phyloP scores from a whole-genome alignment of 2,113 vertebrate genomes.

The Dendropsophus ebraccatus region DNA sequence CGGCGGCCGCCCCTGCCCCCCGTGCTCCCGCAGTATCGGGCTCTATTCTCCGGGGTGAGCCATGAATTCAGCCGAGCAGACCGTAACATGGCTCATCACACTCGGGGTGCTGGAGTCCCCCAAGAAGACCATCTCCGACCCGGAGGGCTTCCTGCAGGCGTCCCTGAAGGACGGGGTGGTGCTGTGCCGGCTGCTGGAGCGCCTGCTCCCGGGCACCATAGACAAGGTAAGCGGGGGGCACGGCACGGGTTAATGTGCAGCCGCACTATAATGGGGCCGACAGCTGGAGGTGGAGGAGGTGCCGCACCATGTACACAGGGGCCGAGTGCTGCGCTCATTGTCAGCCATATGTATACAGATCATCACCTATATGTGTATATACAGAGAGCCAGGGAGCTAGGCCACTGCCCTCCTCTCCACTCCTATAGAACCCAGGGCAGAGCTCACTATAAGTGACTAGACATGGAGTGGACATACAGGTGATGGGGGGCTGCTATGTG shows the following conservation, averaged over 20 bases:
- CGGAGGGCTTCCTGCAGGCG: conserved; percentile 89
- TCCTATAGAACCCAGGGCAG: no score
- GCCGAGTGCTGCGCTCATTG: conserved; percentile 19
- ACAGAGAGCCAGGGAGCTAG: neutral
- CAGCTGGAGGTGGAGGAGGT: conserved; percentile 43
- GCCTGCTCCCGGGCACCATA: conserved; percentile 89
- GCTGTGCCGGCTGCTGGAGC: conserved; percentile 89
- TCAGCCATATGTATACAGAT: neutral
- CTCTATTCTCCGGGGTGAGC: conserved; percentile 68
- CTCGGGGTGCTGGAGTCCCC: conserved; percentile 94
- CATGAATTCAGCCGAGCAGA: conserved; percentile 96
- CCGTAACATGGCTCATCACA: conserved; percentile 95
- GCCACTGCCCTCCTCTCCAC: neutral
- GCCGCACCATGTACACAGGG: neutral
- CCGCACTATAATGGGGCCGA: conserved; percentile 13
- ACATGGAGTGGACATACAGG: no score
- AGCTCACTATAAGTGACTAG: no score
- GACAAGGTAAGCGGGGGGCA: conserved; percentile 80
- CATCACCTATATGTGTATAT: neutral
- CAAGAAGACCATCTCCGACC: conserved; percentile 93
- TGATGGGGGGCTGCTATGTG: no score
- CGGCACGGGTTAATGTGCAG: conserved; percentile 27
- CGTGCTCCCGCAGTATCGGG: conserved; percentile 61
- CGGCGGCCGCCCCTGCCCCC: neutral
- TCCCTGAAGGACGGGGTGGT: conserved; percentile 93